These are phyloP conservation scores for Ursus arctos DNA, from an alignment of 2,113 vertebrate species.

Conservation along the genomic window DNA sequence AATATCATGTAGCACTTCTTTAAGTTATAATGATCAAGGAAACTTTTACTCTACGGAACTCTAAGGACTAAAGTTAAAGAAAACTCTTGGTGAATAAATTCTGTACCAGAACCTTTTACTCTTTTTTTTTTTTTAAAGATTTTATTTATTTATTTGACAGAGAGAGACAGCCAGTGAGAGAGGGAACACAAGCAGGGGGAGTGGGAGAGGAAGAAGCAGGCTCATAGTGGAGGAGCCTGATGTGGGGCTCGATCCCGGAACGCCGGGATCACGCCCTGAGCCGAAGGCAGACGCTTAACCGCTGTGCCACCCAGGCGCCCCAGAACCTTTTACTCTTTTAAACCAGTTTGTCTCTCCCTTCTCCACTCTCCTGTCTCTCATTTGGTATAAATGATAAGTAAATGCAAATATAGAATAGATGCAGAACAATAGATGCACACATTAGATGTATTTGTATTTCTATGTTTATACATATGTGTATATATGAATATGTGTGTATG, in stretches of 20 bases:
- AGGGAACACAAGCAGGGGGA: too few relatives aligned
- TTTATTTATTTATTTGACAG: too few relatives aligned
- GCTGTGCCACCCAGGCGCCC: too few relatives aligned
- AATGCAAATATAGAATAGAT: background rate
- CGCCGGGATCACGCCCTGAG: too few relatives aligned
- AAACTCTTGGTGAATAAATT: background rate
- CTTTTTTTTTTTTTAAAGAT: background rate
- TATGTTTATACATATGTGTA: background rate
- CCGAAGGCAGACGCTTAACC: too few relatives aligned
- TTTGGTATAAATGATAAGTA: background rate
- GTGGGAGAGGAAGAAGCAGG: too few relatives aligned
- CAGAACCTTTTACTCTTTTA: background rate
- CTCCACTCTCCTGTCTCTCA: too few relatives aligned
- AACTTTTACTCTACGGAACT: background rate
- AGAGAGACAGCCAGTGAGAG: too few relatives aligned
- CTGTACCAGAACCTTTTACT: background rate
- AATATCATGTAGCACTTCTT: background rate
- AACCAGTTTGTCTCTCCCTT: background rate
- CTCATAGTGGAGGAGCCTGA: too few relatives aligned
- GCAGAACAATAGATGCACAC: background rate
- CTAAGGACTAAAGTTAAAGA: background rate
- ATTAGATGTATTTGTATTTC: background rate
- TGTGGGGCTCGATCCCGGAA: too few relatives aligned
- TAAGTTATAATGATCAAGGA: background rate
- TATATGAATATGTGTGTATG: background rate